Evolutionary conservation across 2,888 invertebrate species (phyloP).

Genomic region (Shargacucullia verbasci): DNA sequence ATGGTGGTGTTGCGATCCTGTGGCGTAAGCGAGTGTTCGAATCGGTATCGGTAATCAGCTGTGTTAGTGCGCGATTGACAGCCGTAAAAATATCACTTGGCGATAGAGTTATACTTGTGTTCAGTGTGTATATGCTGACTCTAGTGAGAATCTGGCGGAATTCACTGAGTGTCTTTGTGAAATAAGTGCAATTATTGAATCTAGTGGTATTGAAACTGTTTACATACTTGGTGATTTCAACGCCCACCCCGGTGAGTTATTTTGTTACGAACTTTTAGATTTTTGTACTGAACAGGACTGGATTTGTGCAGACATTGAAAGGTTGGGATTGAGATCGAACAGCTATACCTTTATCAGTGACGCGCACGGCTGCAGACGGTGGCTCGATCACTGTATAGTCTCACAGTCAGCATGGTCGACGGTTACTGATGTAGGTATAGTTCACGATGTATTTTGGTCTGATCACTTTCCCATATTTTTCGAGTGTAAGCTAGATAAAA

Average conservation of each 20-base stretch:
- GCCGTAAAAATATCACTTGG: constrained; percentile 6
- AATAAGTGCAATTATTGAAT: constrained; percentile 6
- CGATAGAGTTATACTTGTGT: constrained; percentile 5
- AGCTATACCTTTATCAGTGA: constrained; percentile 13
- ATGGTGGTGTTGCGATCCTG: constrained; percentile 19
- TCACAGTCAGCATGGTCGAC: too few species aligned
- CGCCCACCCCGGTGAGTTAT: constrained; percentile 23
- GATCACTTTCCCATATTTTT: neutral
- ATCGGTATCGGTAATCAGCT: constrained; percentile 11
- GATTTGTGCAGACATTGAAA: constrained; percentile 13
- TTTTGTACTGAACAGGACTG: constrained; percentile 20
- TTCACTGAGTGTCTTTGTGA: constrained; percentile 11
- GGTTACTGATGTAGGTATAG: too few species aligned
- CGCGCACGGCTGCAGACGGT: constrained; percentile 7
- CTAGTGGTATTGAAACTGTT: constrained; percentile 27
- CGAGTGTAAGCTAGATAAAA: neutral
- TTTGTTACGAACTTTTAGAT: constrained; percentile 27
- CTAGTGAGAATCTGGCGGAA: constrained; percentile 5
- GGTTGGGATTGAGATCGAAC: neutral
- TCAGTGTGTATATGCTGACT: constrained; percentile 24
- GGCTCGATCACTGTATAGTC: too few species aligned
- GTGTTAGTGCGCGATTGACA: constrained; percentile 14
- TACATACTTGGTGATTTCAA: constrained; percentile 20
- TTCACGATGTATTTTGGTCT: neutral
- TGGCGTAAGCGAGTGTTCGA: constrained; percentile 15